Conservation (phyloP, 1,140 invertebrate genomes). For the Caenorhabditis briggsae region DNA sequence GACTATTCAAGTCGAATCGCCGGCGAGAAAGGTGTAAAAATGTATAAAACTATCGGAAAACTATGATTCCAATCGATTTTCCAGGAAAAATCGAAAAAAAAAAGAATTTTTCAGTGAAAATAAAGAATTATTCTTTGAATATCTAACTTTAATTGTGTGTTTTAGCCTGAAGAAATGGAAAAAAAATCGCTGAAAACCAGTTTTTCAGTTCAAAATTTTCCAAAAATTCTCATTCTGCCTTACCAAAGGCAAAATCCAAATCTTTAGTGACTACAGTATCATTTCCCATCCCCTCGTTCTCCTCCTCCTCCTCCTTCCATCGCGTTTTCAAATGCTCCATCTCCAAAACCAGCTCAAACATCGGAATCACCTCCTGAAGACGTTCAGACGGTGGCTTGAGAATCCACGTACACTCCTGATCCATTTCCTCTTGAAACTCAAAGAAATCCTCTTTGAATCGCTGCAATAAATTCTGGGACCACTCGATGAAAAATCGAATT, state of each 20-base stretch:
- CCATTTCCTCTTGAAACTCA: neutral
- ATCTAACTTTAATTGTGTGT: too few relatives aligned
- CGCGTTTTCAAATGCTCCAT: conserved; percentile 6
- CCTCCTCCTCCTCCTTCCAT: conserved; percentile 20
- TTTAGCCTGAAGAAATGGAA: too few relatives aligned
- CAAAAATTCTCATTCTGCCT: neutral
- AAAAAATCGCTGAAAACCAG: too few relatives aligned
- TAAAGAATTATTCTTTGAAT: too few relatives aligned
- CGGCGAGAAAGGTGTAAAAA: neutral
- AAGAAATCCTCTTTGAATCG: conserved; percentile 34
- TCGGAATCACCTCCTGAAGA: conserved; percentile 8
- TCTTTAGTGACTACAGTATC: conserved; percentile 2
- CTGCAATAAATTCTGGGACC: neutral
- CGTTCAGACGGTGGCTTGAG: neutral
- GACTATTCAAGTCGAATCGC: too few relatives aligned
- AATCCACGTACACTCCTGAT: neutral
- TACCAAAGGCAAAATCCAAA: conserved; percentile 37
- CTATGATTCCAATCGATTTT: too few relatives aligned
- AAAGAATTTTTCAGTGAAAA: too few relatives aligned
- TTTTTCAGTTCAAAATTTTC: too few relatives aligned
- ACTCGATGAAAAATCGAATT: conserved; percentile 21
- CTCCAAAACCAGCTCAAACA: conserved; percentile 24
- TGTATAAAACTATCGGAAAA: neutral
- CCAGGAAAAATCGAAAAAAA: too few relatives aligned
- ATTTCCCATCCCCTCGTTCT: neutral